Percentiles rank a stretch among this genome's conserved stretches.
Conservation (phyloP, 2,113 vertebrate genomes). For the Panthera leo region DNA sequence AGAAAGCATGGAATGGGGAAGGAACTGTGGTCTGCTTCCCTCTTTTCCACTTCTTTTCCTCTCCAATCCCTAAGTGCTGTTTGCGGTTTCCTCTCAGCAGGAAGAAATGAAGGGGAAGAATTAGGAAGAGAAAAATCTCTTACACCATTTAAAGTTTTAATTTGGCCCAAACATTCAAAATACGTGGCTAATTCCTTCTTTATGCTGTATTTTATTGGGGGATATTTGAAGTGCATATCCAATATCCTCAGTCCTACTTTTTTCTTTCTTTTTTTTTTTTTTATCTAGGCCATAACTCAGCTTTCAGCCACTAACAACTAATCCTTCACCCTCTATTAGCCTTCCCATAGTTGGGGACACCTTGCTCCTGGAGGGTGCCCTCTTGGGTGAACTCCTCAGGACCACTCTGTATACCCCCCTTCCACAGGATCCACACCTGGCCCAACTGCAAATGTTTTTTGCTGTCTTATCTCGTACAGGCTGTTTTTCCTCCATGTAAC, state of each 20-base stretch:
- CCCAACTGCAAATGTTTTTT: background rate
- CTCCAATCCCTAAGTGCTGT: background rate
- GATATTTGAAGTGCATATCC: background rate
- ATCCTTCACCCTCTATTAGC: background rate
- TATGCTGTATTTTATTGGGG: background rate
- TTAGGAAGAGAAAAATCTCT: background rate
- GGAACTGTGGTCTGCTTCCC: accelerated
- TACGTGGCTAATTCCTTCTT: background rate
- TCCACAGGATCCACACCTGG: background rate
- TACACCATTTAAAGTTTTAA: background rate
- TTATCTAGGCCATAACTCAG: background rate
- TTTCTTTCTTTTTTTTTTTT: background rate
- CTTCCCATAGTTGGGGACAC: background rate
- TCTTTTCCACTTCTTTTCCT: background rate
- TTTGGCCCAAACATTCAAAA: background rate
- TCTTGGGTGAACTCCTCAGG: background rate
- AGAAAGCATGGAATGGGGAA: background rate
- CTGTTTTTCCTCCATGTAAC: background rate
- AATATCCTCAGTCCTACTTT: background rate
- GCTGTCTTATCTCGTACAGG: background rate
- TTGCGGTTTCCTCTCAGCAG: background rate
- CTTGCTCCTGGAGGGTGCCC: background rate
- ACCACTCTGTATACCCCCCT: background rate
- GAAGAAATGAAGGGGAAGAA: background rate
- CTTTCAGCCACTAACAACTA: background rate